A percentile compares a stretch with the other conserved stretches of the same genome.
phyloP scores from a whole-genome alignment of 2,113 vertebrate species.

The Mobula birostris region DNA sequence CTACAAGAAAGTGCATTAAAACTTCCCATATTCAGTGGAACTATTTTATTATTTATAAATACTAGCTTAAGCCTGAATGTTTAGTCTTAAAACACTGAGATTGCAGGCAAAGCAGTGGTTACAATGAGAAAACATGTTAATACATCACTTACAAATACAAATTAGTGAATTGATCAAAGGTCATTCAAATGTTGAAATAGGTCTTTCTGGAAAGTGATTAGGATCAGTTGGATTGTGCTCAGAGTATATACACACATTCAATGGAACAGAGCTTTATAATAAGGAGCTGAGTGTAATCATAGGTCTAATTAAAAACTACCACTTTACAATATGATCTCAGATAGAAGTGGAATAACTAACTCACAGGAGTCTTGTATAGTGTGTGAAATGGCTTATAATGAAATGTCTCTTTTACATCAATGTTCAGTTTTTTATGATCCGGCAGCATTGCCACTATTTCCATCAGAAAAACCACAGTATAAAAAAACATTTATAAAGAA shows the following conservation, averaged over 20 bases:
- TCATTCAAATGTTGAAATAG: constrained; percentile 13
- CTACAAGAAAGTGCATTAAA: background rate
- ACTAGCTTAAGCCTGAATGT: background rate
- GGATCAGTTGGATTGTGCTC: constrained; percentile 22
- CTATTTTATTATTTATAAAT: background rate
- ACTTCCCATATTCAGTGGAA: background rate
- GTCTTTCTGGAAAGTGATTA: constrained; percentile 27
- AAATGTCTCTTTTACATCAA: background rate
- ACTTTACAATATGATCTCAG: constrained; percentile 16
- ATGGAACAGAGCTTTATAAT: constrained; percentile 1
- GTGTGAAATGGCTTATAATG: background rate
- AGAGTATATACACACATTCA: constrained; percentile 7
- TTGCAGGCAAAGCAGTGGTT: background rate
- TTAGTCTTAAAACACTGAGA: background rate
- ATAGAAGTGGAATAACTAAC: constrained; percentile 25
- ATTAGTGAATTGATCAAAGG: constrained; percentile 19
- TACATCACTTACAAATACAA: constrained; percentile 26
- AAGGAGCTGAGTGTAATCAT: constrained; percentile 17
- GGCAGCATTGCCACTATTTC: background rate
- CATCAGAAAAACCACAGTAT: background rate
- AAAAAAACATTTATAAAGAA: background rate
- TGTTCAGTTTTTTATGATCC: background rate
- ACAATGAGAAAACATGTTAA: background rate
- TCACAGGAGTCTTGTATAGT: background rate
- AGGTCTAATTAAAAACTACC: constrained; percentile 18